Conservation (phyloP, 2,888 invertebrate species). For the Philaethria dido region DNA sequence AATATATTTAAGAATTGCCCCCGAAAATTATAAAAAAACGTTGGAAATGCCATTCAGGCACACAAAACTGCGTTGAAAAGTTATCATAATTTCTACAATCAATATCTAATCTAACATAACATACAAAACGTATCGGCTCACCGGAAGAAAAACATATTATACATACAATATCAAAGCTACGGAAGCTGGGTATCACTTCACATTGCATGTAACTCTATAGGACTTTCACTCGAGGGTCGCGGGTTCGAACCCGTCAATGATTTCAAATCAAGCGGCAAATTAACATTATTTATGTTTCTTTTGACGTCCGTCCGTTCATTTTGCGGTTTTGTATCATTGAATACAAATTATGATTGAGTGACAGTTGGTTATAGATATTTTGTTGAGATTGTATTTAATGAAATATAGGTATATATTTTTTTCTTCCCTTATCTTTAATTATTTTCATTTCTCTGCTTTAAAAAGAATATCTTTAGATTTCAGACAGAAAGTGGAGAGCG, state of each 20-base stretch:
- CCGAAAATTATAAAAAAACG: no score
- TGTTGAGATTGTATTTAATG: neutral
- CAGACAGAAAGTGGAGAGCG: no score
- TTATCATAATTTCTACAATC: neutral
- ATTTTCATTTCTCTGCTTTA: no score
- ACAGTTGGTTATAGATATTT: constrained; percentile 10
- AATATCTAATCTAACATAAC: constrained; percentile 12
- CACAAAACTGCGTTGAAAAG: neutral
- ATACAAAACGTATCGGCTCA: constrained; percentile 1
- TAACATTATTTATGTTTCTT: constrained; percentile 35
- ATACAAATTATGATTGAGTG: constrained; percentile 20
- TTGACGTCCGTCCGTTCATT: constrained; percentile 16
- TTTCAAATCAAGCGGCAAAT: constrained; percentile 53
- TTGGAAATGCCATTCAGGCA: neutral
- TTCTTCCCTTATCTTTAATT: no score
- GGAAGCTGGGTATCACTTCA: constrained; percentile 37
- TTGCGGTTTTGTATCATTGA: constrained; percentile 14
- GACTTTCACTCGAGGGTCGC: constrained; percentile 65
- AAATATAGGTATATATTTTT: neutral
- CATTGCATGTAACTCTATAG: constrained; percentile 39
- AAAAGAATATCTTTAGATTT: no score
- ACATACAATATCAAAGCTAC: constrained; percentile 39
- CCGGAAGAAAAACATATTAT: constrained; percentile 36
- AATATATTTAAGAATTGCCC: no score
- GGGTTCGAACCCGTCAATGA: constrained; percentile 60